These are phyloP conservation scores for Todiramphus saurophagus DNA, from an alignment of 2,113 vertebrate genomes.

Conservation along the genomic window DNA sequence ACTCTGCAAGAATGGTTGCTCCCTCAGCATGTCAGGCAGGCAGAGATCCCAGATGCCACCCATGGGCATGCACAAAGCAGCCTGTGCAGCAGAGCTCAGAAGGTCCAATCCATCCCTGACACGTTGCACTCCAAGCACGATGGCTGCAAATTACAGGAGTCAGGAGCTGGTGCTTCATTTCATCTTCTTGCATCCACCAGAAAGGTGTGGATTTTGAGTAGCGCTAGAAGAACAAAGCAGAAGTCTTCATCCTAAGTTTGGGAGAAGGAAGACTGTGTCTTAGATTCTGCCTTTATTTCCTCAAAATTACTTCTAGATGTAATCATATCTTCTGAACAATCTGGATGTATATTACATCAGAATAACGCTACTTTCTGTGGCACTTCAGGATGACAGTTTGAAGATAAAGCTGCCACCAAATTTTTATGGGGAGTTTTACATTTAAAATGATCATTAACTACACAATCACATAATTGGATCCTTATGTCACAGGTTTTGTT, in stretches of 20 bases:
- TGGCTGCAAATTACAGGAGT: neutral
- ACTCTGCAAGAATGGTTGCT: neutral
- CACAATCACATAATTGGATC: neutral
- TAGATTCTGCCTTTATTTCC: neutral
- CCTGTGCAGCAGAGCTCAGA: neutral
- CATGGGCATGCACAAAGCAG: neutral
- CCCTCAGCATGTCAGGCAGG: neutral
- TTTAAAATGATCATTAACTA: conserved; percentile 12
- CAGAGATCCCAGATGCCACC: neutral
- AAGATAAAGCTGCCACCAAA: neutral
- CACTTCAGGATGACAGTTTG: neutral
- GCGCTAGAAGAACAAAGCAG: neutral
- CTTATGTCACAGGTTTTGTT: neutral
- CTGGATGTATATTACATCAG: neutral
- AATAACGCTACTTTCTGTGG: neutral
- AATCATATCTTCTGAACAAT: neutral
- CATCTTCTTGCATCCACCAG: neutral
- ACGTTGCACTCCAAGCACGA: neutral
- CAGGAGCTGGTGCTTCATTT: neutral
- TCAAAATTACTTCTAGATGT: neutral
- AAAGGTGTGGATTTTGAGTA: neutral
- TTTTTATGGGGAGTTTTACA: neutral
- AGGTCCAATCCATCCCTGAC: neutral
- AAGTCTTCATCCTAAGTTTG: neutral
- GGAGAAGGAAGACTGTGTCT: neutral